These are phyloP conservation scores for Hirtodrosophila duncani DNA, from an alignment of 2,888 invertebrate genomes.

Conservation along the genomic window DNA sequence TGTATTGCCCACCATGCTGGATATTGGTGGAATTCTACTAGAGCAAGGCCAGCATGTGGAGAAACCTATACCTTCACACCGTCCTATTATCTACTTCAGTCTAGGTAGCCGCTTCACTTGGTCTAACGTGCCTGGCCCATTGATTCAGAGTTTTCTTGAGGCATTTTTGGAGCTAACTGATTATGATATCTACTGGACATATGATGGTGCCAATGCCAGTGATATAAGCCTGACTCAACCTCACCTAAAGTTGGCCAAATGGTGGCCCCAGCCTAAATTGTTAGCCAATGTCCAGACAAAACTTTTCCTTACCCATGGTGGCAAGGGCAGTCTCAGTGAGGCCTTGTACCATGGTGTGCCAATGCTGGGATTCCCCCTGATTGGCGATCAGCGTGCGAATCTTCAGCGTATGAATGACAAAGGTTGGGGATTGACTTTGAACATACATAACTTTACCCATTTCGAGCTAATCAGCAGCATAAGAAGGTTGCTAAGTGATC, in stretches of 20 bases:
- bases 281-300: conserved; percentile 85
- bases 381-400: conserved; percentile 89
- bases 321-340: conserved; percentile 87
- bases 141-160: conserved; percentile 26
- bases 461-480: conserved; percentile 34
- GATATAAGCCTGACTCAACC: conserved; percentile 8
- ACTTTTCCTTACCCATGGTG: conserved; percentile 77
- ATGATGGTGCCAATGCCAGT: conserved; percentile 45
- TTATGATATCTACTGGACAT: conserved; percentile 60
- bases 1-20: conserved; percentile 63
- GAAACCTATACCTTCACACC: conserved; percentile 25
- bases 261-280: conserved; percentile 84
- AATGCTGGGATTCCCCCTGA: conserved; percentile 85
- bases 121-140: conserved; percentile 17
- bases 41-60: conserved; percentile 39
- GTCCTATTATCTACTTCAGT: conserved; percentile 50
- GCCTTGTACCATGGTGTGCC: conserved; percentile 88
- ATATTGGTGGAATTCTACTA: conserved; percentile 72
- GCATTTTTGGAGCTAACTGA: conserved; percentile 35
- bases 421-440: conserved; percentile 77
- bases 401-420: conserved; percentile 84
- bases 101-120: conserved; percentile 59
- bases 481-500: conserved; percentile 35
- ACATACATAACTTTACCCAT: conserved; percentile 27
- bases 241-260: conserved; percentile 76